phyloP scores from a whole-genome alignment of 2,888 invertebrate genomes.

The Gerosis bhagava region DNA sequence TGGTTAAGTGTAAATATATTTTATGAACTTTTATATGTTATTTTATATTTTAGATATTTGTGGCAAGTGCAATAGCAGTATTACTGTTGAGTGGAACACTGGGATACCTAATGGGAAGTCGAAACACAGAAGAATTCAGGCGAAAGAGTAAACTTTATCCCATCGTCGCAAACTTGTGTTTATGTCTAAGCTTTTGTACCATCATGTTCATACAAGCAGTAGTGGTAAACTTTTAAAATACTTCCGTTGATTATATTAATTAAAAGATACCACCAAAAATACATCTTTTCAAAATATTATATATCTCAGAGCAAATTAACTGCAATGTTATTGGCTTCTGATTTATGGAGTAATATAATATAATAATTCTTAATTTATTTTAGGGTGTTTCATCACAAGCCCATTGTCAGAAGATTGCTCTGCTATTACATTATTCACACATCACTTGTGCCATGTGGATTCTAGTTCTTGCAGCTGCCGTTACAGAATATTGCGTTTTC shows the following conservation, averaged over 20 bases:
- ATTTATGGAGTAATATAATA: too few relatives aligned
- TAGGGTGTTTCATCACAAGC: conserved; percentile 84
- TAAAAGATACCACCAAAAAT: too few relatives aligned
- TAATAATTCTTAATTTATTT: conserved; percentile 7
- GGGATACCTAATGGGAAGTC: conserved; percentile 67
- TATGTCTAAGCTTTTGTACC: conserved; percentile 83
- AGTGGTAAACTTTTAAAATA: too few relatives aligned
- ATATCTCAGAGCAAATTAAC: too few relatives aligned
- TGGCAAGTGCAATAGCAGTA: conserved; percentile 60
- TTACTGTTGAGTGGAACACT: conserved; percentile 55
- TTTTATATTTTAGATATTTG: conserved; percentile 66
- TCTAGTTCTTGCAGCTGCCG: conserved; percentile 81
- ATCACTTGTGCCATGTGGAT: conserved; percentile 88
- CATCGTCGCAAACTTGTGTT: conserved; percentile 82
- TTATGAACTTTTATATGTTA: too few relatives aligned
- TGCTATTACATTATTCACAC: conserved; percentile 87
- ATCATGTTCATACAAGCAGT: conserved; percentile 85
- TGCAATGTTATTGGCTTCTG: too few relatives aligned
- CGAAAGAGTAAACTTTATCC: conserved; percentile 78
- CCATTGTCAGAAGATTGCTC: conserved; percentile 85
- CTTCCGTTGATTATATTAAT: too few relatives aligned
- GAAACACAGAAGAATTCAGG: conserved; percentile 63
- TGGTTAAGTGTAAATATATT: too few relatives aligned
- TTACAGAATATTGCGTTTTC: conserved; percentile 81
- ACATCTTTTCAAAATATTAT: too few relatives aligned